Base-by-base conservation (phyloP, 2,797 vertebrate genomes). In the Euthynnus affinis region DNA sequence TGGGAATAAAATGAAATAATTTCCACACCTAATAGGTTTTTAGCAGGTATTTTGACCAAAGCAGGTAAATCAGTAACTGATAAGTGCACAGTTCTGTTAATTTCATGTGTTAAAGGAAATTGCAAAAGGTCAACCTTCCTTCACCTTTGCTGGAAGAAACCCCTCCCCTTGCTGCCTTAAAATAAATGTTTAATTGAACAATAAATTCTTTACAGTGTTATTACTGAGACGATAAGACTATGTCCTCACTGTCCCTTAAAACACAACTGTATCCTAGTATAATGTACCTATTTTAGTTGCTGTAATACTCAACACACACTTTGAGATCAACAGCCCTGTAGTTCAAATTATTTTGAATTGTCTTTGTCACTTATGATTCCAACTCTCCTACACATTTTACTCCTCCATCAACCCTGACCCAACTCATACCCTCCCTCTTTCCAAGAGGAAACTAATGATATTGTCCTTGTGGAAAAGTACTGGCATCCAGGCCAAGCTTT, bases 381-480 rank as follows among this genome's bases (percentile, higher is more conserved):
- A 68, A 0, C 20, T 65, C 63, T 67, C 20, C 68, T 56, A 61
- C 59, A 63, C n/a, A 46, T 66, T 60, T 76, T 49, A 44, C 73
- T 78, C 76, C 74, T 56, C 53, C 57, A 65, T 40, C 58, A 65
- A 34, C 78, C 71, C 46, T 29, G 34, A 40, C 29, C 65, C 2
- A 3, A 64, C 60, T 60, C 71, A 37, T 51, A 60, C 74, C 67
- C 88, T 76, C 83, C 74, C 85, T 86, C 67, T 53, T 60, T 84
- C 81, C 84, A 78, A 83, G 85, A 90, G 87, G 81, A 89, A 92
- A 92, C 78, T 58, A 85, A 88, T 91, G 77, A 91, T 91, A 88
- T 92, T 92, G 89, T 92, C 87, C 80, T 91, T 89, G 90, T 95
- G 95, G 95, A 95, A 95, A 95, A 95, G 84, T 95, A 95, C 95